Conservation (phyloP, 2,888 invertebrate species). For the Eupithecia exiguata region DNA sequence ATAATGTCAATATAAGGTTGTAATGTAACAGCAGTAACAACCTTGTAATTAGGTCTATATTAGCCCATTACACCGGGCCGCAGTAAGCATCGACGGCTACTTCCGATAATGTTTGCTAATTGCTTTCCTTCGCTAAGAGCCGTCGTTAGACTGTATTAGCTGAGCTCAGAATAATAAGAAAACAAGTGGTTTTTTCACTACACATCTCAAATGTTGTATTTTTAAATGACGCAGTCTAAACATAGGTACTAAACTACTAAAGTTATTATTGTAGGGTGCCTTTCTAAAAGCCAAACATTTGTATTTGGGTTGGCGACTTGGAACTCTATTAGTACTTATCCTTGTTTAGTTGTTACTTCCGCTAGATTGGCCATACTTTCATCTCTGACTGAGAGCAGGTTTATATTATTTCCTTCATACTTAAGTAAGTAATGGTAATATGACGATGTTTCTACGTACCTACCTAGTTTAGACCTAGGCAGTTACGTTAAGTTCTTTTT, state of each 20-base stretch:
- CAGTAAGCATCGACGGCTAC: slow-evolving; percentile 20
- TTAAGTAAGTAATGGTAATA: too few species aligned
- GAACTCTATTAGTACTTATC: neutral
- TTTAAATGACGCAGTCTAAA: neutral
- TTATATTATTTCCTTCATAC: neutral
- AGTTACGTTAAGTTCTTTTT: too few species aligned
- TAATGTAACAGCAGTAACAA: slow-evolving; percentile 7
- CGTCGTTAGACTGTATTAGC: neutral
- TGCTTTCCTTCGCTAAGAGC: slow-evolving; percentile 9
- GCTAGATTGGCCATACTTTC: neutral
- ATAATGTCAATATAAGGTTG: neutral
- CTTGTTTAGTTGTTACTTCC: neutral
- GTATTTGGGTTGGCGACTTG: too few species aligned
- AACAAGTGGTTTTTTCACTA: neutral
- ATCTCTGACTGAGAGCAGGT: neutral
- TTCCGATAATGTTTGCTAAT: slow-evolving; percentile 21
- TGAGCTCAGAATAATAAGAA: neutral
- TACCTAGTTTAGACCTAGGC: too few species aligned
- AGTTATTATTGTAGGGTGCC: too few species aligned
- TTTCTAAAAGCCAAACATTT: neutral
- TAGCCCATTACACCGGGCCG: slow-evolving; percentile 18
- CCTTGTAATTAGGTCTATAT: slow-evolving; percentile 19
- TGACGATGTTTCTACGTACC: too few species aligned
- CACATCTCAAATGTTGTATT: neutral
- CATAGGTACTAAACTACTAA: too few species aligned